Evolutionary conservation across 2,113 vertebrate species (phyloP), one percentile per base, ranked within the genome.

Genomic region (Gnathonemus longibarbis): DNA sequence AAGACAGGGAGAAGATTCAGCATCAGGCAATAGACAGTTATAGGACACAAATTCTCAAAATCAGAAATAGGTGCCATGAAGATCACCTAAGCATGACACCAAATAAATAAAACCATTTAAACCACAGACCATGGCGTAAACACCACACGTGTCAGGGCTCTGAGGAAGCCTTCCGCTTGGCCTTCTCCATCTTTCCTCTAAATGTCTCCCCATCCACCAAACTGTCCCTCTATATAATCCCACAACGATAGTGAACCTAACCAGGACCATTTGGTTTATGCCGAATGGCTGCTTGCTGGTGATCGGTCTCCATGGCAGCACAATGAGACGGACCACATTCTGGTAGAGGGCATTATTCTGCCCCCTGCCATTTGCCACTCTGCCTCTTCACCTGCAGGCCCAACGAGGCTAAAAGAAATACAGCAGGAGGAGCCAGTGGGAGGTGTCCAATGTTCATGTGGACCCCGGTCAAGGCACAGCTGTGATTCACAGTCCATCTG

Each of bases 401-500:
- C 5, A 42, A 17, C 70, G 4, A 15, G 15, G 31, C 35, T 42
- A 80, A 13, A 80, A 80, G 66, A 74, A 35, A 74, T 5, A 80
- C 35, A 80, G 35, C 74, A 39, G 35, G 74, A 42, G 74, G 35
- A 80, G 35, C 15, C 74, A 42, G 35, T 45, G 9, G 46, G 45
- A 42, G 74, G 17, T 35, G 74, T 19, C 35, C 35, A 80, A 19
- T 42, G 74, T 5, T 42, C 74, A 80, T 35, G 74, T 80, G 35
- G 4, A 80, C 13, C 74, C 74, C 35, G 15, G 74, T 39, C 35
- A 80, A 80, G 35, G 74, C 74, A 80, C 31, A 80, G 31, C 74
- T 80, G 35, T 42, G 74, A 80, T 80, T 80, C 35, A 80, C 74
- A 80, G 74, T 80, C 74, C 74, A 80, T 80, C 74, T 80, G 74